Percentiles rank a stretch among this genome's conserved stretches.
Conservation (phyloP, 2,888 invertebrate species). For the Globia sparganii region DNA sequence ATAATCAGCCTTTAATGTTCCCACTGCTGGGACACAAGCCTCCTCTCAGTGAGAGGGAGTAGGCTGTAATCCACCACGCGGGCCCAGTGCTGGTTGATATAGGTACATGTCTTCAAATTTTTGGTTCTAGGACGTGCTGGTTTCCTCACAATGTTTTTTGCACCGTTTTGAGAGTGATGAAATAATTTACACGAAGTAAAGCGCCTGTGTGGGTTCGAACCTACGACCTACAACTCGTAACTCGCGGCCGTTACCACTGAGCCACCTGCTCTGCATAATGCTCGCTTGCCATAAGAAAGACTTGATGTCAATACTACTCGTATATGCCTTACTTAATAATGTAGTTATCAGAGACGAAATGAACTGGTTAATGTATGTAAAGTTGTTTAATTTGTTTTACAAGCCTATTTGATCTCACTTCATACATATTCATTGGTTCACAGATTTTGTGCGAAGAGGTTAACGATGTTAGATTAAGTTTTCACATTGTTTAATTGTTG, state of each 20-base stretch:
- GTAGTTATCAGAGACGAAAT: background rate
- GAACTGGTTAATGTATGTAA: background rate
- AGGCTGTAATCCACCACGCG: background rate
- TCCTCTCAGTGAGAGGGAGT: no score
- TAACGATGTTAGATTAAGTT: slow-evolving; percentile 1
- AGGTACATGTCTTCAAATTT: background rate
- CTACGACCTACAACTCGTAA: no score
- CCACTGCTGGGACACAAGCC: no score
- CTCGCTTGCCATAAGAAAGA: background rate
- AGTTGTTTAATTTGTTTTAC: slow-evolving; percentile 8
- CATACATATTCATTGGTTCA: slow-evolving; percentile 19
- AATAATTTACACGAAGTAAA: background rate
- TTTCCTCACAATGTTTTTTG: background rate
- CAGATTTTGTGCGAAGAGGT: slow-evolving; percentile 8
- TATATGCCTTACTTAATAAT: background rate
- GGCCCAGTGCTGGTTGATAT: background rate
- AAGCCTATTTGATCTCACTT: slow-evolving; percentile 3
- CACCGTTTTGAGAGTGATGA: background rate
- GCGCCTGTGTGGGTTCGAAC: background rate
- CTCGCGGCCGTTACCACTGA: background rate
- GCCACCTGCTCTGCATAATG: background rate
- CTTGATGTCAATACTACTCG: no score
- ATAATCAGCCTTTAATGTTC: no score
- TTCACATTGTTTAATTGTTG: slow-evolving; percentile 11
- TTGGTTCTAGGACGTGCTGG: background rate